Percentiles rank a stretch among this genome's conserved stretches.
These are phyloP conservation scores for Drosophila percnosoma DNA, from an alignment of 2,888 invertebrate genomes.

Conservation along the genomic window DNA sequence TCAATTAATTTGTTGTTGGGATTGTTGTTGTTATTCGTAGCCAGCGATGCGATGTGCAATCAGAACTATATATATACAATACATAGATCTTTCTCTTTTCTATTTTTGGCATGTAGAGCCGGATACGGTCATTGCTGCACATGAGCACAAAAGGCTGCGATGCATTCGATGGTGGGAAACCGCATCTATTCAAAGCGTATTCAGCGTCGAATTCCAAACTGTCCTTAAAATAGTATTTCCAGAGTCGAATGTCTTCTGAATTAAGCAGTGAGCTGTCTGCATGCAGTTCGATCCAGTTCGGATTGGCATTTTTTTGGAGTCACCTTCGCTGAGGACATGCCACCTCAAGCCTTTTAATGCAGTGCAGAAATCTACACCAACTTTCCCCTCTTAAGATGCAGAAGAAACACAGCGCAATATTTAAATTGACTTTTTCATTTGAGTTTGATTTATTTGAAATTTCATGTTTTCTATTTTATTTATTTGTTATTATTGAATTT, in stretches of 20 bases:
- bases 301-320: background rate
- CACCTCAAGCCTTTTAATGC: background rate
- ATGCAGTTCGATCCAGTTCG: background rate
- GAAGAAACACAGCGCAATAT: background rate
- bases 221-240: background rate
- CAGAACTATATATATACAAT: conserved; percentile 28
- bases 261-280: background rate
- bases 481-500: conserved; percentile 47
- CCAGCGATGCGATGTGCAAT: conserved; percentile 50
- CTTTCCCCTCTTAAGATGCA: background rate
- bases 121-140: conserved; percentile 40
- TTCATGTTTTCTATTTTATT: conserved; percentile 45
- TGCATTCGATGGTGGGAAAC: conserved; percentile 33
- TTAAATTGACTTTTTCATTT: conserved; percentile 4
- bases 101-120: conserved; percentile 22
- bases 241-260: background rate
- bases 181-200: conserved; percentile 1
- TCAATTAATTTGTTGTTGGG: conserved; percentile 56
- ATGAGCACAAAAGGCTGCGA: conserved; percentile 6
- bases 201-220: background rate
- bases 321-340: background rate
- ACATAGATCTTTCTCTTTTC: conserved; percentile 18
- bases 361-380: background rate
- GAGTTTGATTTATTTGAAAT: conserved; percentile 52
- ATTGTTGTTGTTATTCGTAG: conserved; percentile 38